These are phyloP conservation scores for Ametastegia equiseti DNA, from an alignment of 2,888 invertebrate genomes.

Conservation along the genomic window DNA sequence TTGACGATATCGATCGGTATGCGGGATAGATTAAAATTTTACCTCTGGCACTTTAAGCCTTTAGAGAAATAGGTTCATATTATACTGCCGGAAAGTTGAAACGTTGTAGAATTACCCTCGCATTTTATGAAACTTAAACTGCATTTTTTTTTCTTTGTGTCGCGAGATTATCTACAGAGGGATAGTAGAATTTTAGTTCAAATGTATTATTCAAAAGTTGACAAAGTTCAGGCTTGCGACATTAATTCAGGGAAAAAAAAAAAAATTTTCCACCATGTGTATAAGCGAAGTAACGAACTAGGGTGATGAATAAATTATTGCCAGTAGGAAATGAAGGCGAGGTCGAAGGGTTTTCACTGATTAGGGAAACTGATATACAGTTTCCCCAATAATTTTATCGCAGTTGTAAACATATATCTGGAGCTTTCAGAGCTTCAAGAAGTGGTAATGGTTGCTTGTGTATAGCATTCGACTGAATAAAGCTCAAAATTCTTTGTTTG, in stretches of 20 bases:
- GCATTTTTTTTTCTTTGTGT: neutral
- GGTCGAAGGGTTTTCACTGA: neutral
- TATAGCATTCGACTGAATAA: neutral
- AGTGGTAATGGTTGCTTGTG: neutral
- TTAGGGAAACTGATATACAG: neutral
- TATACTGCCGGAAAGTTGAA: neutral
- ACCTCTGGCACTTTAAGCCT: neutral
- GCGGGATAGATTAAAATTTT: neutral
- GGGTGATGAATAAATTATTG: neutral
- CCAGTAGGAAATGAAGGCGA: neutral
- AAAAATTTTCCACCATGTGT: neutral
- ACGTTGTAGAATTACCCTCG: neutral
- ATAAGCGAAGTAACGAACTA: neutral
- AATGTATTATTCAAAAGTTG: neutral
- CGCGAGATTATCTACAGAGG: neutral
- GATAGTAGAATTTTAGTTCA: neutral
- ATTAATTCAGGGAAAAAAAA: neutral
- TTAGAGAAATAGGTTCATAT: too few relatives aligned
- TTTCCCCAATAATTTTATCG: neutral
- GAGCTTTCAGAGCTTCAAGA: neutral
- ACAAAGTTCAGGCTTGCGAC: neutral
- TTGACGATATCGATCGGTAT: neutral
- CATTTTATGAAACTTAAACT: neutral
- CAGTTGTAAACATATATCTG: neutral
- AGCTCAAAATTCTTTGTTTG: constrained; percentile 18